These are phyloP conservation scores for Cheilinus undulatus DNA, from an alignment of 2,113 vertebrate species.

Conservation along the genomic window DNA sequence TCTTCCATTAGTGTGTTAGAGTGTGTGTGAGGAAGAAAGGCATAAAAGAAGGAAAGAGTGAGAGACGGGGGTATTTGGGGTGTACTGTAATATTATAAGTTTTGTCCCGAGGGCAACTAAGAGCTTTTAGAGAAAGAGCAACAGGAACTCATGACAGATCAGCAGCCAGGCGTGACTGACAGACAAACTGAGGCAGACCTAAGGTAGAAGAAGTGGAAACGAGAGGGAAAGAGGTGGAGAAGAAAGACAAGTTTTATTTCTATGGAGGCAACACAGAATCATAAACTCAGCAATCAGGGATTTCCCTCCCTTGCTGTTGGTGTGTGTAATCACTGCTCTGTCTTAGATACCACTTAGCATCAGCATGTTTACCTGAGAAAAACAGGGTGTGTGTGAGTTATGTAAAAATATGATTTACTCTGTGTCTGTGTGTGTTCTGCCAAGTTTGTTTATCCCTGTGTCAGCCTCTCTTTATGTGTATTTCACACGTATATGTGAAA, in stretches of 20 bases:
- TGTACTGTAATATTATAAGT: slow-evolving; percentile 76
- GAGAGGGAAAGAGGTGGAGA: background rate
- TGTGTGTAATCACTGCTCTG: slow-evolving; percentile 57
- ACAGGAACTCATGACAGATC: slow-evolving; percentile 70
- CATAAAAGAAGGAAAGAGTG: slow-evolving; percentile 24
- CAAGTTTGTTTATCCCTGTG: slow-evolving; percentile 42
- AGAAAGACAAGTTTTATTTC: slow-evolving; percentile 24
- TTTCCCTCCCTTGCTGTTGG: slow-evolving; percentile 56
- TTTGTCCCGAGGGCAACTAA: slow-evolving; percentile 67
- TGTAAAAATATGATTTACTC: slow-evolving; percentile 3
- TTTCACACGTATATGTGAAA: slow-evolving; percentile 21
- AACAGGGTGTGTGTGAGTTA: slow-evolving; percentile 34
- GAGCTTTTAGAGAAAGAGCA: slow-evolving; percentile 79
- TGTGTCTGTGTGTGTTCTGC: slow-evolving; percentile 30
- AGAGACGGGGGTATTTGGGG: slow-evolving; percentile 40
- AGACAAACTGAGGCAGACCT: slow-evolving; percentile 36
- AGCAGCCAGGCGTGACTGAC: slow-evolving; percentile 62
- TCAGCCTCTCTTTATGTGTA: slow-evolving; percentile 10
- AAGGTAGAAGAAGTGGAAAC: slow-evolving; percentile 30
- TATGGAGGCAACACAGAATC: slow-evolving; percentile 56
- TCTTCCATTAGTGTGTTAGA: slow-evolving; percentile 59
- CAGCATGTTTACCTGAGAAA: slow-evolving; percentile 61
- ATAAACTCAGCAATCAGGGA: slow-evolving; percentile 67
- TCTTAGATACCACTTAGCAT: slow-evolving; percentile 62
- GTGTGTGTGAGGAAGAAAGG: slow-evolving; percentile 12